phyloP scores from a whole-genome alignment of 2,888 invertebrate genomes.

The Gari tellinella region DNA sequence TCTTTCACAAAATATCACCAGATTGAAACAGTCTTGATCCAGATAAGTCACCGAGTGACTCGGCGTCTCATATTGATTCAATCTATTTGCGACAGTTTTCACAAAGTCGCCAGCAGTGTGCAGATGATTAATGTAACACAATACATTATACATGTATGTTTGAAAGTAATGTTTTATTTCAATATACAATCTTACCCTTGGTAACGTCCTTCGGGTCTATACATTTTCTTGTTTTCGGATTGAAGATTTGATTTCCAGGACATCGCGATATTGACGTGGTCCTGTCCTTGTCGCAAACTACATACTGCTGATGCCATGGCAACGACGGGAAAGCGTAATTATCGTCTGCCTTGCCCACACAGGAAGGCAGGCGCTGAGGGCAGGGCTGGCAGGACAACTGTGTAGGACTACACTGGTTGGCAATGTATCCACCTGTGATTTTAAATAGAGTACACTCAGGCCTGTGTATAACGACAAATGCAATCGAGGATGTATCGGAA shows the following conservation, averaged over 20 bases:
- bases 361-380: conserved; percentile 52
- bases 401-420: conserved; percentile 43
- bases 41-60: too few relatives aligned
- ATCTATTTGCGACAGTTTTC: too few relatives aligned
- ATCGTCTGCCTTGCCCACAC: conserved; percentile 53
- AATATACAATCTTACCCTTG: conserved; percentile 32
- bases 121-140: too few relatives aligned
- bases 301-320: conserved; percentile 48
- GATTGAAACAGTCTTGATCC: too few relatives aligned
- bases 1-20: too few relatives aligned
- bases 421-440: conserved; percentile 65
- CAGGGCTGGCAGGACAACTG: conserved; percentile 51
- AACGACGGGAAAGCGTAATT: conserved; percentile 34
- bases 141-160: too few relatives aligned
- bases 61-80: too few relatives aligned
- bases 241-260: conserved; percentile 34
- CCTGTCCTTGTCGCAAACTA: conserved; percentile 53
- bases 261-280: conserved; percentile 29
- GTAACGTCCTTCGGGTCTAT: conserved; percentile 30
- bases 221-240: conserved; percentile 48
- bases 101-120: too few relatives aligned
- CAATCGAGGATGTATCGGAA: too few relatives aligned
- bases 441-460: too few relatives aligned
- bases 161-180: too few relatives aligned
- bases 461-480: too few relatives aligned